Base-by-base conservation (phyloP, 1,140 invertebrate genomes). In the Carcinoscorpius rotundicauda region DNA sequence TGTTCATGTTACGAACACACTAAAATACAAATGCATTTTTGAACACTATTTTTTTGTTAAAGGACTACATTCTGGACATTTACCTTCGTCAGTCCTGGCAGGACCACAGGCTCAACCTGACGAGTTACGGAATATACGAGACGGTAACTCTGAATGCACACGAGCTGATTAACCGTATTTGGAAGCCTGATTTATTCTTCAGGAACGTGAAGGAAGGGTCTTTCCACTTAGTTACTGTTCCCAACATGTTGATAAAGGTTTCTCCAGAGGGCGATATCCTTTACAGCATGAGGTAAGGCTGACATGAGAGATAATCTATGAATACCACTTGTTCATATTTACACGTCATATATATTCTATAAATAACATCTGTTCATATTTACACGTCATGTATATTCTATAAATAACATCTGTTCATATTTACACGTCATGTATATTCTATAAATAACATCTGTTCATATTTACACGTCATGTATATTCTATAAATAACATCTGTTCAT, bases 111-210 rank as follows among this genome's bases (percentile, higher is more conserved):
- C 66, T 78, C n/a, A 62, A 68, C 9, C 64, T 68, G 52, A 29
- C 52, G 3, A 49, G n/a, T 11, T 57, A 51, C 62, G 65, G 65
- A 52, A 66, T 71, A 6, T 69, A 71, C 57, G 51, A 64, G 29
- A 66, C 62, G 3, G 65, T 69, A 4, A 66, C 69, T 29, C 70
- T 69, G 5, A 69, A 71, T 60, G 69, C 67, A 51, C 67, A 72
- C 49, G 72, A 73, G 10, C 68, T 74, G 55, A 69, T 76, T 6
- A 66, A 73, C 51, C 71, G 66, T 50, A 72, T 79, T 5, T 80
- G 78, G 78, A 74, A 76, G 50, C 78, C 78, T 3, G 78, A 80
- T 64, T 68, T 77, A 8, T 79, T 76, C 65, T 80, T 80, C 53
- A 71, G 75, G 6, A 80, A 80, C 64, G 76, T 79, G 61, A 80